Evolutionary conservation across 2,888 invertebrate genomes (phyloP), one percentile per base, ranked within the genome.

Genomic region (Sicus ferrugineus): DNA sequence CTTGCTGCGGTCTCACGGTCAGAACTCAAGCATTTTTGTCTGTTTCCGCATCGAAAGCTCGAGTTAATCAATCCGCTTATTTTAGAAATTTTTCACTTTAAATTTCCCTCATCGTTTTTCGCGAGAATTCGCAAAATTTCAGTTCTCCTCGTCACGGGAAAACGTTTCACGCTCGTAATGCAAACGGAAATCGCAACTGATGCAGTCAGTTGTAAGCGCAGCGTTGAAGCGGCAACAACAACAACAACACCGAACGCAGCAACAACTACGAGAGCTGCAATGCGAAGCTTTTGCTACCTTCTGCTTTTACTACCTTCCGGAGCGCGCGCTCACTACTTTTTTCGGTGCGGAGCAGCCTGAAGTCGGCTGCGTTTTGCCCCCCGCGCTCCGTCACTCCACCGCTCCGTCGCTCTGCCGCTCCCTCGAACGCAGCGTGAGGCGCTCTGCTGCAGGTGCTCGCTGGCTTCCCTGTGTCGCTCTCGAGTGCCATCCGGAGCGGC

Each of bases 111-210:
- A 34, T 34, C 7, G 34, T 34, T 14, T 34, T 34, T 14, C 7
- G 34, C 1, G 9, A 34, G 34, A 34, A 34, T 34, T 34, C 34
- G 34, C 14, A 34, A 34, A 34, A 34, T 34, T n/a, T 7, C 34
- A 34, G 34, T 9, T 34, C 50, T 9, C 2, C 23, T 54, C 28
- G 14, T 54, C 28, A 26, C 16, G 28, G 9, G 28, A 54, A 54
- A 54, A 28, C 48, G 48, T 16, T 56, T 67, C 70, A 50, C 67
- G 65, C 61, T 67, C 73, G 67, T 73, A 75, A 73, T 73, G 70
- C 76, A 75, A 76, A 76, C 75, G 76, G 75, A 76, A 75, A 76
- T 75, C 73, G 75, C 76, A 75, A 76, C 75, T 74, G 75, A 72
- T 73, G 73, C 71, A 75, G 75, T 74, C 72, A 71, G 62, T n/a